Percentiles rank a stretch among this genome's conserved stretches.
Conservation (phyloP, 2,797 vertebrate genomes). For the Salmo trutta region DNA sequence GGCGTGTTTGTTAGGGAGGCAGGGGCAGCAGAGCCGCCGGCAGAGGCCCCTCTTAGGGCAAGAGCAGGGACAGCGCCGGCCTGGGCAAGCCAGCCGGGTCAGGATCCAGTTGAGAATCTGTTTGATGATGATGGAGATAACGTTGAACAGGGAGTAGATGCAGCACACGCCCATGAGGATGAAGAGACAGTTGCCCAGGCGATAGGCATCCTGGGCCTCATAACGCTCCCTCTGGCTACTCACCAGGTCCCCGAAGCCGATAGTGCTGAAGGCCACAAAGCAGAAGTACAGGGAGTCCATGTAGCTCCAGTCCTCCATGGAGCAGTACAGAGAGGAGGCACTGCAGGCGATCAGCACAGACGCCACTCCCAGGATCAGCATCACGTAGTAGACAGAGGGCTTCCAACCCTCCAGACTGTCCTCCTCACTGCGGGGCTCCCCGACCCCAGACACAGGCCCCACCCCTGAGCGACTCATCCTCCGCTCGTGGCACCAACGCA, state of each 20-base stretch:
- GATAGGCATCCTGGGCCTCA: conserved; percentile 75
- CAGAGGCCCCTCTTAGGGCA: conserved; percentile 49
- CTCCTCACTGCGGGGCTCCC: conserved; percentile 59
- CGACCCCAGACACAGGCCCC: conserved; percentile 50
- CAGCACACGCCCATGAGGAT: conserved; percentile 83
- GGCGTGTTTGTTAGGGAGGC: conserved; percentile 55
- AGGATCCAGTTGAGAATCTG: conserved; percentile 84
- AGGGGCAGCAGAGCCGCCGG: conserved; percentile 65
- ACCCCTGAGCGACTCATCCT: conserved; percentile 67
- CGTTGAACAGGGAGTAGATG: conserved; percentile 82
- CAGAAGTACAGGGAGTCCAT: conserved; percentile 83
- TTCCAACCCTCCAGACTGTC: conserved; percentile 83
- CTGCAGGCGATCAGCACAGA: conserved; percentile 79
- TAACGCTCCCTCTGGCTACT: conserved; percentile 78
- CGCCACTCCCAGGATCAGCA: conserved; percentile 79
- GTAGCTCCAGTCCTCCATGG: conserved; percentile 83
- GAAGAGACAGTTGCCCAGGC: conserved; percentile 78
- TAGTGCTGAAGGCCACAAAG: conserved; percentile 84
- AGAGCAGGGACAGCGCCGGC: conserved; percentile 56
- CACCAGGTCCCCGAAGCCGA: conserved; percentile 82
- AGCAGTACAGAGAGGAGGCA: conserved; percentile 77
- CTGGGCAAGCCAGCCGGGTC: conserved; percentile 66
- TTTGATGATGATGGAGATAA: conserved; percentile 83
- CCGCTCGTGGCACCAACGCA: conserved; percentile 81
- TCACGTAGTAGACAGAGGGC: conserved; percentile 81